phyloP scores from a whole-genome alignment of 1,140 invertebrate genomes.

The Heliconius eleuchia region DNA sequence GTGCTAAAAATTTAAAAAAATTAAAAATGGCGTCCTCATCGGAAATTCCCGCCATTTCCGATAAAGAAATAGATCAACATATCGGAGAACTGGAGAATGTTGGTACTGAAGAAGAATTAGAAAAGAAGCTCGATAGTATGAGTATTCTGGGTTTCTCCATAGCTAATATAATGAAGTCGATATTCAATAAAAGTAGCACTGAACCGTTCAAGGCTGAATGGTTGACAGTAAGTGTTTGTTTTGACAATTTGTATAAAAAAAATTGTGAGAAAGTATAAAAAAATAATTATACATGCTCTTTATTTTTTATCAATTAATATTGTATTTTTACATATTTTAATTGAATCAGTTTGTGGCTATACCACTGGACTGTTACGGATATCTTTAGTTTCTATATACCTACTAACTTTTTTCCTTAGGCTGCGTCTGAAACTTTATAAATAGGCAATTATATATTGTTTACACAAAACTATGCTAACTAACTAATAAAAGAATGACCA shows the following conservation, averaged over 20 bases:
- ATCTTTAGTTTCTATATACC: too few relatives aligned
- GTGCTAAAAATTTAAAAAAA: neutral
- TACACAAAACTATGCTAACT: too few relatives aligned
- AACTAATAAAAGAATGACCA: too few relatives aligned
- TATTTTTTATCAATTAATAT: too few relatives aligned
- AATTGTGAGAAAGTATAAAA: too few relatives aligned
- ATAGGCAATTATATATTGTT: too few relatives aligned
- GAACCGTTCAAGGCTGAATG: conserved; percentile 64
- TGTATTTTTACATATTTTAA: too few relatives aligned
- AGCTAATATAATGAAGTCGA: conserved; percentile 57
- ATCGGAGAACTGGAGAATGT: conserved; percentile 53
- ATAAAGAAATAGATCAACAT: conserved; percentile 51
- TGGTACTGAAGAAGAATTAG: conserved; percentile 58
- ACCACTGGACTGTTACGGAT: too few relatives aligned
- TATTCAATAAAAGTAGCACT: conserved; percentile 58
- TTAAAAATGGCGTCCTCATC: conserved; percentile 25
- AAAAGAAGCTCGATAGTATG: conserved; percentile 60
- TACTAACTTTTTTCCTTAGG: too few relatives aligned
- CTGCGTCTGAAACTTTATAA: too few relatives aligned
- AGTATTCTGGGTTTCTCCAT: conserved; percentile 59
- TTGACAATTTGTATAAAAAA: neutral
- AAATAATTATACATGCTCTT: too few relatives aligned
- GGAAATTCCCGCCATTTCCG: conserved; percentile 18
- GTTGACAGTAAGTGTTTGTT: conserved; percentile 62
- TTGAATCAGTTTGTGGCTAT: too few relatives aligned